Base-by-base conservation (phyloP, 2,797 vertebrate species). In the Periparus ater region DNA sequence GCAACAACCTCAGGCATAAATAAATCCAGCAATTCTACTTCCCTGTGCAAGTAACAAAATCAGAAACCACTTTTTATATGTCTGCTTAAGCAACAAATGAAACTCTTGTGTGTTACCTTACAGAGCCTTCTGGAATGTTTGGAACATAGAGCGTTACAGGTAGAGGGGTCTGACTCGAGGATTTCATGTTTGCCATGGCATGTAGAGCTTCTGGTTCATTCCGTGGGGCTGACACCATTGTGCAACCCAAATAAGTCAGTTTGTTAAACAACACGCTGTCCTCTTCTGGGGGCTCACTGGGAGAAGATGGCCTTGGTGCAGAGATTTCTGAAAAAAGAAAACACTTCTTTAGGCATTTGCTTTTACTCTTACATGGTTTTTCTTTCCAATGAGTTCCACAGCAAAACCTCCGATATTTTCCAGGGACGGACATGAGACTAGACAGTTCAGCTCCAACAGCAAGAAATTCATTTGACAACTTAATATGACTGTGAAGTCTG, bases 191-290 rank as follows among this genome's bases (percentile, higher is more conserved):
- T 85, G 98, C 97, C 99, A 99, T 99, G 77, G 99, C 99, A 16
- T 85, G 97, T 26, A 98, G 98, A 22, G 99, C 99, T 96, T 99
- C 99, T 0, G 94, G 93, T 93, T 99, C 99, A 25, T 97, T 99
- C 73, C 99, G 98, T 57, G 99, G 99, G 38, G 99, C 98, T 92
- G 98, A 99, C 97, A 99, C 99, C 97, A 98, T 99, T 22, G 98
- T 99, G 95, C 98, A 99, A 42, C 99, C 99, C 93, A 99, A 97
- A 25, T 99, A 99, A 22, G 98, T 98, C 76, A 99, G 97, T 97
- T 99, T 99, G 97, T 99, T 99, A 97, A 99, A 99, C 96, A 99
- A 98, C 57, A 99, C 99, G 0, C 99, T 99, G 96, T 99, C 99
- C 97, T 99, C 99, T 88, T 99, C 99, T 77, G 93, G 95, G 58